Evolutionary conservation across 2,888 invertebrate genomes (phyloP), one percentile per base, ranked within the genome.

Genomic region (Agriopis leucophaearia): DNA sequence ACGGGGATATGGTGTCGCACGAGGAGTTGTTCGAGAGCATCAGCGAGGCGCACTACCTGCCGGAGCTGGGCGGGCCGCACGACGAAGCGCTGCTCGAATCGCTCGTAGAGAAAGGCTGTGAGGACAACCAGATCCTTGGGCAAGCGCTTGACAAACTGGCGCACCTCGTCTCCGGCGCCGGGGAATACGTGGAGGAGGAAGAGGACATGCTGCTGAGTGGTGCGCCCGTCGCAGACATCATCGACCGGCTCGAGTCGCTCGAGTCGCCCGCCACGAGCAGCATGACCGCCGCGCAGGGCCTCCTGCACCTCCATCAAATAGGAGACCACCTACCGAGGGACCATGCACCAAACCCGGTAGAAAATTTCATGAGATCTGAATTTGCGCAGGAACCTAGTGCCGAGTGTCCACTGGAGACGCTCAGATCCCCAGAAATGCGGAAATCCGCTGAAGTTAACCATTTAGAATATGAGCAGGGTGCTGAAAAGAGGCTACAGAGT

Each of bases 191-290:
- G 6, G 94, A 92, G 57, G 94, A 92, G 55, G 94, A 94, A 60
- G 94, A 94, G 12, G 93, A 94, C 59, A 89, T 94, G 73, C 77
- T 94, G 63, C 80, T 94, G 69, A 85, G 86, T 57, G 88, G 85
- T 9, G 94, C 94, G 67, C 94, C 94, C 0, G 94, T 94, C 8
- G 89, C 92, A 4, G 96, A 96, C 78, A 96, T 96, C 69, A 94
- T 96, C 66, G 95, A 95, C 64, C 89, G 96, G 50, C 89, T 96
- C 45, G 95, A 95, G 76, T 95, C 96, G 40, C 89, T 96, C 42
- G 94, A 88, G 76, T 92, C 89, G 36, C 91, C 92, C n/a, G 88
- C 89, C 35, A 86, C 88, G 13, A 91, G 91, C 75, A 90, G 91
- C 74, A 89, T 92, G 70, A 88, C 90, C 8, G 92, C 92, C 1